A percentile compares a stretch with the other conserved stretches of the same genome.
phyloP scores from a whole-genome alignment of 2,888 invertebrate genomes.

The Hirtodrosophila confusa region DNA sequence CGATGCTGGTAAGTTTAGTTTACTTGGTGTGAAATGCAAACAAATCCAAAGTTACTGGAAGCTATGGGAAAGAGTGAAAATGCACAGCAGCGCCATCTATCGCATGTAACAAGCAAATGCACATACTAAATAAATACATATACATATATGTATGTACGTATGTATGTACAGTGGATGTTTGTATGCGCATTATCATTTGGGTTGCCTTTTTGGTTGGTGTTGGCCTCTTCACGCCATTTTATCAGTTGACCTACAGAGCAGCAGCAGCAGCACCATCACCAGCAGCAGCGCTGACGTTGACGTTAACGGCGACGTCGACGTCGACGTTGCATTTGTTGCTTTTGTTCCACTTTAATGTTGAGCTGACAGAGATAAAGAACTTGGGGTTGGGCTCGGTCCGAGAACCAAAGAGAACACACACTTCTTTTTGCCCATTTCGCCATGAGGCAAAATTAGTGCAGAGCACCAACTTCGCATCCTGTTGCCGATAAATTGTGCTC shows the following conservation, averaged over 20 bases:
- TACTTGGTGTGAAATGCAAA: slow-evolving; percentile 46
- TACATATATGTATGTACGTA: neutral
- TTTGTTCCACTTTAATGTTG: slow-evolving; percentile 49
- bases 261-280: slow-evolving; percentile 15
- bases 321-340: slow-evolving; percentile 31
- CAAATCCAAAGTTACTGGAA: slow-evolving; percentile 5
- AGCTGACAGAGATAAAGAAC: slow-evolving; percentile 49
- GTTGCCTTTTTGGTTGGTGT: slow-evolving; percentile 48
- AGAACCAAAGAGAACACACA: slow-evolving; percentile 13
- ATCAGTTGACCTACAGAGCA: slow-evolving; percentile 73
- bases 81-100: slow-evolving; percentile 42
- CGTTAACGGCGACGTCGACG: slow-evolving; percentile 12
- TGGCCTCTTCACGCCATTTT: slow-evolving; percentile 55
- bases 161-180: neutral
- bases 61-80: slow-evolving; percentile 24
- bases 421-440: slow-evolving; percentile 49
- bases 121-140: slow-evolving; percentile 1
- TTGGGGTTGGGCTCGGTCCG: slow-evolving; percentile 27
- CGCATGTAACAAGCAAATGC: slow-evolving; percentile 26
- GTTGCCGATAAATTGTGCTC: slow-evolving; percentile 46
- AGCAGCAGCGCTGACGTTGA: slow-evolving; percentile 9
- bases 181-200: slow-evolving; percentile 42
- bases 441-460: slow-evolving; percentile 49
- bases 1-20: neutral
- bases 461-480: slow-evolving; percentile 55